Evolutionary conservation across 1,140 invertebrate genomes (phyloP).

Genomic region (Vanessa tameamea): DNA sequence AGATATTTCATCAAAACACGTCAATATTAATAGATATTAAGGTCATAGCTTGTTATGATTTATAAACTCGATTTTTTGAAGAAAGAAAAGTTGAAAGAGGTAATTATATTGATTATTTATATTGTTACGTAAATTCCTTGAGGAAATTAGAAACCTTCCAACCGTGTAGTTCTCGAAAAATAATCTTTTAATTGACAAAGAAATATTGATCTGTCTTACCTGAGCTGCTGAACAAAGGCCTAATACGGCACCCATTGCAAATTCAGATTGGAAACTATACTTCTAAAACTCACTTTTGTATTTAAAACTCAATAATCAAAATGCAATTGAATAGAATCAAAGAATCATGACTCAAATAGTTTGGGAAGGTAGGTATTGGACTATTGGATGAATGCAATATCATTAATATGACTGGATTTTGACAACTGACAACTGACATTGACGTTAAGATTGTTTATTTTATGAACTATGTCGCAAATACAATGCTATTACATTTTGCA

Average conservation of each 20-base stretch:
- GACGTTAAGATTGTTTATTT: too few relatives aligned
- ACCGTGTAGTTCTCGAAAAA: slow-evolving; percentile 2
- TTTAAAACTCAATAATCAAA: slow-evolving; percentile 9
- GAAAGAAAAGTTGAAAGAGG: too few relatives aligned
- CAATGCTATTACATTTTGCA: too few relatives aligned
- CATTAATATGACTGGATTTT: slow-evolving; percentile 9
- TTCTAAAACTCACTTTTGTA: not conserved
- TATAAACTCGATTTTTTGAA: not conserved
- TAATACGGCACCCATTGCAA: slow-evolving; percentile 83
- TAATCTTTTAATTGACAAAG: slow-evolving; percentile 21
- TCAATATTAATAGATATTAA: not conserved
- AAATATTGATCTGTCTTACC: slow-evolving; percentile 68
- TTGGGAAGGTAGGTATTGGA: not conserved
- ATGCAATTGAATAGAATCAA: not conserved
- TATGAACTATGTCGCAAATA: too few relatives aligned
- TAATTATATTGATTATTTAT: too few relatives aligned
- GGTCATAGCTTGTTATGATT: not conserved
- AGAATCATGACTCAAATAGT: slow-evolving; percentile 21
- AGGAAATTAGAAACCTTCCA: not conserved
- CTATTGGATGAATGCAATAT: not conserved
- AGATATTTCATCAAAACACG: not conserved
- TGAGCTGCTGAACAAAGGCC: slow-evolving; percentile 85
- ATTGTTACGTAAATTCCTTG: too few relatives aligned
- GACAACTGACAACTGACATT: too few relatives aligned
- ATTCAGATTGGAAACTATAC: not conserved